Evolutionary conservation across 2,888 invertebrate genomes (phyloP).

Genomic region (Beris morrisii): DNA sequence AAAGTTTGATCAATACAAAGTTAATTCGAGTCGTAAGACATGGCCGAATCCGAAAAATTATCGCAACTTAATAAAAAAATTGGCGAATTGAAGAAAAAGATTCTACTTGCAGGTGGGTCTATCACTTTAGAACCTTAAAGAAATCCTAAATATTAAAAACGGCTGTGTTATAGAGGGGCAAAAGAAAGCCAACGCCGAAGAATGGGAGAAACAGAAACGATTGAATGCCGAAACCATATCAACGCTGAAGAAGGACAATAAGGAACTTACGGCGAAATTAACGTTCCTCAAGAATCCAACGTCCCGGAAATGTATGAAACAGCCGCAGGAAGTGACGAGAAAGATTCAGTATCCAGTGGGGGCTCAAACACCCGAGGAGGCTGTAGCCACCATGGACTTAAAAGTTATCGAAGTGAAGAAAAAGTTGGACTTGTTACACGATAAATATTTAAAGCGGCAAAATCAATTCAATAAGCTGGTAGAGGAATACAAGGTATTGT

Average conservation of each 20-base stretch:
- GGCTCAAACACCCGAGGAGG: conserved; percentile 59
- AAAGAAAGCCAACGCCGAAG: conserved; percentile 79
- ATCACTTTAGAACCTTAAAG: conserved; percentile 5
- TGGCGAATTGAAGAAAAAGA: conserved; percentile 83
- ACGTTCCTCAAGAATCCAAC: conserved; percentile 51
- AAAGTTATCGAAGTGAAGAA: conserved; percentile 71
- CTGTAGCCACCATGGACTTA: conserved; percentile 63
- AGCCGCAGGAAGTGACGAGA: conserved; percentile 46
- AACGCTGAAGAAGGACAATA: conserved; percentile 73
- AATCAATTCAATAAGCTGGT: conserved; percentile 62
- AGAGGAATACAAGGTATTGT: conserved; percentile 63
- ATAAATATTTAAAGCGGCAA: conserved; percentile 68
- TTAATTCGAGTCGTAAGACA: not conserved
- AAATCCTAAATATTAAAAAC: not conserved
- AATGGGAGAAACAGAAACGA: conserved; percentile 74
- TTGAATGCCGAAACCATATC: conserved; percentile 71
- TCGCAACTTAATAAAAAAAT: conserved; percentile 69
- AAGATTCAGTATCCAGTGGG: conserved; percentile 55
- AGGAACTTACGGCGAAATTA: conserved; percentile 64
- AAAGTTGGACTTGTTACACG: conserved; percentile 71
- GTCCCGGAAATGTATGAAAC: conserved; percentile 49
- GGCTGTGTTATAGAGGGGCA: conserved; percentile 69
- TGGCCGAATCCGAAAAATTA: conserved; percentile 50
- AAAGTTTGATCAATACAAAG: conserved; percentile 9
- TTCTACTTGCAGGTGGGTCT: conserved; percentile 74